These are phyloP conservation scores for Drosophila arizonae DNA, from an alignment of 1,140 invertebrate species.

Conservation along the genomic window DNA sequence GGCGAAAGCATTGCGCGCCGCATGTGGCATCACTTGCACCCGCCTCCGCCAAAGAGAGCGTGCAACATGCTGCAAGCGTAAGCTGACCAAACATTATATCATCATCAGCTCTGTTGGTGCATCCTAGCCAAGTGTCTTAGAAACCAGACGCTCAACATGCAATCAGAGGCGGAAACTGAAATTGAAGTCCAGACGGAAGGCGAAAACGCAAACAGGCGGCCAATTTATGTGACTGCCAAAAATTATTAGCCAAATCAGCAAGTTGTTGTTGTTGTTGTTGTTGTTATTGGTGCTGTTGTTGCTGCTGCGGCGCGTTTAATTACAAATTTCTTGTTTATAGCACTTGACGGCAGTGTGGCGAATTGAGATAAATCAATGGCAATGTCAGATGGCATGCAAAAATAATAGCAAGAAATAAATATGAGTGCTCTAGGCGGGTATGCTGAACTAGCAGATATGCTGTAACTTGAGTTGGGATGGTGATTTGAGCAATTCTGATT, in stretches of 20 bases:
- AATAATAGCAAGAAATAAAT: not conserved
- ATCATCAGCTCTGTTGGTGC: constrained; percentile 33
- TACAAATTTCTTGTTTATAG: constrained; percentile 53
- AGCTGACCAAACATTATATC: not conserved
- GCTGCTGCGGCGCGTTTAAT: constrained; percentile 42
- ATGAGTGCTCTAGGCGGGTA: not conserved
- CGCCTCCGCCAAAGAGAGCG: no score
- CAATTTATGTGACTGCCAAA: constrained; percentile 32
- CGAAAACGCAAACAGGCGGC: constrained; percentile 2
- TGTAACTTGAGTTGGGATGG: not conserved
- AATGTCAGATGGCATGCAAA: constrained; percentile 49
- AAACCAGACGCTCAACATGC: constrained; percentile 47
- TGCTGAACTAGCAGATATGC: not conserved
- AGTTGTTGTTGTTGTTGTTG: not conserved
- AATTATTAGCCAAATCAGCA: constrained; percentile 47
- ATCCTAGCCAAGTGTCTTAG: constrained; percentile 27
- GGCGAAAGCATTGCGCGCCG: not conserved
- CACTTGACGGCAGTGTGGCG: constrained; percentile 29
- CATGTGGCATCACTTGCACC: not conserved
- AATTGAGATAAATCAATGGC: constrained; percentile 73
- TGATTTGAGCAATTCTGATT: no score
- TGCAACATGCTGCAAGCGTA: not conserved
- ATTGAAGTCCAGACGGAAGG: not conserved
- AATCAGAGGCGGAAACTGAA: constrained; percentile 16
- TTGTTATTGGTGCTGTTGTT: constrained; percentile 17